phyloP scores from a whole-genome alignment of 1,140 invertebrate genomes.

The Phortica variegata region DNA sequence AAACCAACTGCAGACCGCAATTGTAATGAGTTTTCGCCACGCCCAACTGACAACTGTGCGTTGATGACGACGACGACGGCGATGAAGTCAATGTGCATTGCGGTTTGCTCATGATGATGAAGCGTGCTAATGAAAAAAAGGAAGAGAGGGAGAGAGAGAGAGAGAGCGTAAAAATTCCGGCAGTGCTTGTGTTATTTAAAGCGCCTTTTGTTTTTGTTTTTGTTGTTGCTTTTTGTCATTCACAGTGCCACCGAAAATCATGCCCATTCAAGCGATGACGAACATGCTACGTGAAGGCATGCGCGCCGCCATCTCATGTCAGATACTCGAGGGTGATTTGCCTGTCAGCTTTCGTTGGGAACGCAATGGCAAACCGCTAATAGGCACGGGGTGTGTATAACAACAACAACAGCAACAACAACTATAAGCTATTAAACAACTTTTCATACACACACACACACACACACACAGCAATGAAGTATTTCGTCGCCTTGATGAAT shows the following conservation, averaged over 20 bases:
- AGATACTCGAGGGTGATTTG: slow-evolving; percentile 90
- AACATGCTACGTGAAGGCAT: slow-evolving; percentile 84
- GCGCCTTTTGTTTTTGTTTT: slow-evolving; percentile 5
- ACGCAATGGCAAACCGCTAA: slow-evolving; percentile 72
- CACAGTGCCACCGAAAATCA: slow-evolving; percentile 83
- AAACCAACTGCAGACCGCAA: slow-evolving; percentile 10
- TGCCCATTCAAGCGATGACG: slow-evolving; percentile 80
- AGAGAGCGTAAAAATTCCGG: too few species aligned
- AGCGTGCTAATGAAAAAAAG: too few species aligned
- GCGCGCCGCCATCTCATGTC: slow-evolving; percentile 88
- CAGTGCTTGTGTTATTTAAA: too few species aligned
- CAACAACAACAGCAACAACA: background rate
- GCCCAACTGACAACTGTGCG: too few species aligned
- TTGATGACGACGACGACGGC: too few species aligned
- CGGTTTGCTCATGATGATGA: too few species aligned
- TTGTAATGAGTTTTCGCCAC: slow-evolving; percentile 9
- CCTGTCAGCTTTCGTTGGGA: slow-evolving; percentile 87
- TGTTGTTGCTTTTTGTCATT: slow-evolving; percentile 11
- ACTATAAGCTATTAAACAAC: background rate
- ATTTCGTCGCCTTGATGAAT: slow-evolving; percentile 75
- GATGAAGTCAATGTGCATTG: too few species aligned
- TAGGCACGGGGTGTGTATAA: slow-evolving; percentile 45
- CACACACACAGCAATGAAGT: slow-evolving; percentile 47
- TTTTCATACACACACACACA: background rate
- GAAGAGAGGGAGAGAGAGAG: too few species aligned